These are phyloP conservation scores for Cercopithecus mona DNA, from an alignment of 2,113 vertebrate species.

Conservation along the genomic window DNA sequence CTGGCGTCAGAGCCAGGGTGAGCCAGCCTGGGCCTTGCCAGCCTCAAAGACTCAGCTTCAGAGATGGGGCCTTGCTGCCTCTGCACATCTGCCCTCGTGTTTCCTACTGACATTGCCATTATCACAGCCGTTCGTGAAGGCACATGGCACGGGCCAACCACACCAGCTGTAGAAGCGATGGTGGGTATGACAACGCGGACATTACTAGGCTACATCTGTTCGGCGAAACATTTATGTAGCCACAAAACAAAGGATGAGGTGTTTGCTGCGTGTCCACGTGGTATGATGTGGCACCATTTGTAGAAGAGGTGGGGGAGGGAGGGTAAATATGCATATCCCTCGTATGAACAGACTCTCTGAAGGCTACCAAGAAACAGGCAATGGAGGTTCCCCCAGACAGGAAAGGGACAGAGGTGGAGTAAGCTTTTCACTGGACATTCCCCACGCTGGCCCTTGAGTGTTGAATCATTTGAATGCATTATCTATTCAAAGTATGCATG, in stretches of 20 bases:
- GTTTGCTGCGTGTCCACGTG: accelerated
- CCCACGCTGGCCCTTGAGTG: not conserved
- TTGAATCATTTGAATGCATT: not conserved
- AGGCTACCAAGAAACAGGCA: not conserved
- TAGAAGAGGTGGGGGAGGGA: not conserved
- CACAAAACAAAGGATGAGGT: not conserved
- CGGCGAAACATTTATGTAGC: not conserved
- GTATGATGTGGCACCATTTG: accelerated
- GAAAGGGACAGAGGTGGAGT: not conserved
- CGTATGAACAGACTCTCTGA: not conserved
- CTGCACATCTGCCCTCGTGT: not conserved
- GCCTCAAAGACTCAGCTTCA: not conserved
- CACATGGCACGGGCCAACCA: not conserved
- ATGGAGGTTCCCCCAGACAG: not conserved
- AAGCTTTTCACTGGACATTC: not conserved
- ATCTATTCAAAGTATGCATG: not conserved
- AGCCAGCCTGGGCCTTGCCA: not conserved
- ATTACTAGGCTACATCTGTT: too few relatives aligned
- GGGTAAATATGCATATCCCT: accelerated
- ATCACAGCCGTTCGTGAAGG: not conserved
- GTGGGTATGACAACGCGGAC: accelerated
- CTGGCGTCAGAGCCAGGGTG: not conserved
- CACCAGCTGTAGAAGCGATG: not conserved
- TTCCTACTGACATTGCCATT: not conserved
- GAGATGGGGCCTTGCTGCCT: not conserved